Evolutionary conservation across 1,140 invertebrate genomes (phyloP).

Genomic region (Cepaea nemoralis): DNA sequence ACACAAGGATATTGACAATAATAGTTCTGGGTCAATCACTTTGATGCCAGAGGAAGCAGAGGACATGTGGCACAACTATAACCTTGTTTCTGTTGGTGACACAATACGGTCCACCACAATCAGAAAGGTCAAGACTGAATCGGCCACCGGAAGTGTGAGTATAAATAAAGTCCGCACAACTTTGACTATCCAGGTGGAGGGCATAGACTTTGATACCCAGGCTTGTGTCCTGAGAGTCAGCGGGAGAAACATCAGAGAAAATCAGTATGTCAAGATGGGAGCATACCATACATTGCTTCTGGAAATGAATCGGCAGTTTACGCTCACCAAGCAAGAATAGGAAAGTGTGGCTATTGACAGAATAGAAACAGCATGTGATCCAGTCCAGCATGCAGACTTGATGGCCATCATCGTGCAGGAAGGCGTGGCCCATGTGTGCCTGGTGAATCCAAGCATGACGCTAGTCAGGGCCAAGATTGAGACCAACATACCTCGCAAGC

Average conservation of each 20-base stretch:
- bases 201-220: slow-evolving; percentile 97
- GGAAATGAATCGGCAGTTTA: slow-evolving; percentile 95
- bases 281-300: slow-evolving; percentile 98
- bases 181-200: slow-evolving; percentile 93
- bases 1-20: slow-evolving; percentile 81
- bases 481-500: slow-evolving; percentile 92
- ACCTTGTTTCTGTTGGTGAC: slow-evolving; percentile 92
- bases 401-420: slow-evolving; percentile 96
- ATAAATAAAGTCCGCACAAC: slow-evolving; percentile 91
- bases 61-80: slow-evolving; percentile 99
- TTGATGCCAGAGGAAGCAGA: slow-evolving; percentile 96
- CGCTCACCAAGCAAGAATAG: slow-evolving; percentile 90
- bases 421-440: slow-evolving; percentile 93
- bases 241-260: slow-evolving; percentile 92
- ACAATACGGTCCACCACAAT: slow-evolving; percentile 93
- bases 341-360: slow-evolving; percentile 93
- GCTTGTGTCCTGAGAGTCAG: slow-evolving; percentile 93
- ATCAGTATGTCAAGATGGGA: slow-evolving; percentile 95
- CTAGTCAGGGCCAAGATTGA: slow-evolving; percentile 97
- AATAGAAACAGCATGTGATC: slow-evolving; percentile 75
- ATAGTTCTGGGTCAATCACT: slow-evolving; percentile 79
- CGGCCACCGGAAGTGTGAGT: slow-evolving; percentile 93
- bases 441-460: slow-evolving; percentile 98
- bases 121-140: slow-evolving; percentile 84
- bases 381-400: slow-evolving; percentile 87